Percentiles rank a stretch among this genome's conserved stretches.
Evolutionary conservation across 2,797 vertebrate genomes (phyloP).

Genomic region (Peromyscus eremicus): DNA sequence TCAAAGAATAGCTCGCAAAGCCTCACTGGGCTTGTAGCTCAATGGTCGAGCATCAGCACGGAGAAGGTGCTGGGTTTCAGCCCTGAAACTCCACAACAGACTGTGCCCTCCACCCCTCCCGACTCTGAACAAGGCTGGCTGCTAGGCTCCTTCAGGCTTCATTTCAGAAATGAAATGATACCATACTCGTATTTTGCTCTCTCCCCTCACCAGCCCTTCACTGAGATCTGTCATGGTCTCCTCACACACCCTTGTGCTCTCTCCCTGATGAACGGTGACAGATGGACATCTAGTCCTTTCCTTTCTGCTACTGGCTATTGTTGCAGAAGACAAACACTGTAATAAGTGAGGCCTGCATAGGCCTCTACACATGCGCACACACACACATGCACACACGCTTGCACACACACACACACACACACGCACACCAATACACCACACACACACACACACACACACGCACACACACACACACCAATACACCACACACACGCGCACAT

Average conservation of each 20-base stretch:
- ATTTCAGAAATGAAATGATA: neutral
- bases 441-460: neutral
- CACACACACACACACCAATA: neutral
- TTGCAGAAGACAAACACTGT: neutral
- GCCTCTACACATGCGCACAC: neutral
- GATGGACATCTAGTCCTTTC: neutral
- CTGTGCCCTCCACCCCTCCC: fast-evolving
- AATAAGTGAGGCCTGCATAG: neutral
- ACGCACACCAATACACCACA: too few relatives aligned
- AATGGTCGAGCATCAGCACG: neutral
- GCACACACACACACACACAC: too few relatives aligned
- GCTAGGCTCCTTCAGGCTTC: neutral
- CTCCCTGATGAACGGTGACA: fast-evolving
- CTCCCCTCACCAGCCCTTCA: neutral
- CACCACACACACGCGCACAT: too few relatives aligned
- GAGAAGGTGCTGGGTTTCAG: neutral
- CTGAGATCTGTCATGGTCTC: neutral
- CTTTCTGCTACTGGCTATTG: neutral
- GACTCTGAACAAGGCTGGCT: neutral
- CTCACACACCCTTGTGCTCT: neutral
- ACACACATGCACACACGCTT: neutral
- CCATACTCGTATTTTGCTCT: neutral
- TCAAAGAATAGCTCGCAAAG: neutral
- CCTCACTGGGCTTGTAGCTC: neutral
- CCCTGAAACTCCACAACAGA: neutral